A percentile compares a stretch with the other conserved stretches of the same genome.
Conservation (phyloP, 2,888 invertebrate species). For the Trissolcus japonicus region DNA sequence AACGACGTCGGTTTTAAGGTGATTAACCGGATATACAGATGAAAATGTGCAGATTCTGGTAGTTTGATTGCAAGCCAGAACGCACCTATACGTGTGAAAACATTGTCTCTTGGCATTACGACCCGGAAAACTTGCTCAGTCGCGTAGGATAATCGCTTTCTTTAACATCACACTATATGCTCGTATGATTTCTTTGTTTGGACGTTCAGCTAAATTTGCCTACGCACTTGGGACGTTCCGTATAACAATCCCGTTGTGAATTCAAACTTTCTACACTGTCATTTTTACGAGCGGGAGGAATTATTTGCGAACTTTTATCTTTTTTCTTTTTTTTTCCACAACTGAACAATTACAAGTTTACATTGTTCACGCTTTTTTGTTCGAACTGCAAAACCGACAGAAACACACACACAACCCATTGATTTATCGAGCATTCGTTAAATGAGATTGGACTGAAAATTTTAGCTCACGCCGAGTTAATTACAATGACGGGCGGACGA, state of each 20-base stretch:
- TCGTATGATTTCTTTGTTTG: conserved; percentile 54
- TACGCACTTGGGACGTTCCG: conserved; percentile 43
- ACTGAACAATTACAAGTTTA: too few species aligned
- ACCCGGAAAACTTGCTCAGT: conserved; percentile 67
- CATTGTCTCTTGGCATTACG: conserved; percentile 71
- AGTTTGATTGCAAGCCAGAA: conserved; percentile 67
- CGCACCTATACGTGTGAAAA: conserved; percentile 65
- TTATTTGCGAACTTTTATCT: too few species aligned
- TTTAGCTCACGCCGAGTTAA: too few species aligned
- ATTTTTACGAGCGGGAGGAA: conserved; percentile 19
- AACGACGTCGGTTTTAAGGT: conserved; percentile 15
- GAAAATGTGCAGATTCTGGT: conserved; percentile 70
- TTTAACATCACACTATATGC: conserved; percentile 32
- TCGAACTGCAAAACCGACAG: too few species aligned
- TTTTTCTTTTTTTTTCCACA: too few species aligned
- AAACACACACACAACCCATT: too few species aligned
- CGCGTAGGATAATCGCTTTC: conserved; percentile 58
- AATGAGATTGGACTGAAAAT: too few species aligned
- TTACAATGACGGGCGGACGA: too few species aligned
- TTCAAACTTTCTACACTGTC: conserved; percentile 46
- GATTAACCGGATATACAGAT: conserved; percentile 59
- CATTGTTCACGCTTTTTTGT: too few species aligned
- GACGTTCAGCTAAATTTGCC: conserved; percentile 49
- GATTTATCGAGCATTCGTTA: too few species aligned
- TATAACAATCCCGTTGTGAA: conserved; percentile 52